phyloP scores from a whole-genome alignment of 1,140 invertebrate species.

The Sesamia nonagrioides region DNA sequence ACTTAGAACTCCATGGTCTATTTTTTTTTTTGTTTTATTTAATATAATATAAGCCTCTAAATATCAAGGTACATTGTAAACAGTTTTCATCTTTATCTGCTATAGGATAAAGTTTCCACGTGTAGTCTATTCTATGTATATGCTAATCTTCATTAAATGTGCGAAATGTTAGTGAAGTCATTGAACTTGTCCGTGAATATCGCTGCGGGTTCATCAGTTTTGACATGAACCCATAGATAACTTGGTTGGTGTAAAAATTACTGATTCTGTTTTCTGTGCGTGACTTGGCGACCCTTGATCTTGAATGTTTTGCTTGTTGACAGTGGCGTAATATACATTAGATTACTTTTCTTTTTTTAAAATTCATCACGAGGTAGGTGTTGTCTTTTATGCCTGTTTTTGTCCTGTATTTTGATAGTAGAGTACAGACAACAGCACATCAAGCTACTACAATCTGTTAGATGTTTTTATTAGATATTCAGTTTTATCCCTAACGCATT shows the following conservation, averaged over 20 bases:
- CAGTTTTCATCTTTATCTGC: not conserved
- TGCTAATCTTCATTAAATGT: not conserved
- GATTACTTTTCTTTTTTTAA: not conserved
- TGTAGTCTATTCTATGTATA: not conserved
- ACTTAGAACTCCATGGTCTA: constrained; percentile 5
- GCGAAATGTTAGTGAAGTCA: not conserved
- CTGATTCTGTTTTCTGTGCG: not conserved
- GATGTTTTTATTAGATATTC: no score
- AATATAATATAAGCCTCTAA: not conserved
- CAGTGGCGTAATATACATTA: not conserved
- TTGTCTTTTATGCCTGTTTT: not conserved
- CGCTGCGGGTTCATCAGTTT: not conserved
- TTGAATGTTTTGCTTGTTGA: constrained; percentile 6
- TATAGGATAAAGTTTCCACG: not conserved
- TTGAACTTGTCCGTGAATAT: constrained; percentile 8
- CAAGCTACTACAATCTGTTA: no score
- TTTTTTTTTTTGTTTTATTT: constrained; percentile 21
- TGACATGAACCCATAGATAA: constrained; percentile 19
- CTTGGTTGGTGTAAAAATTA: not conserved
- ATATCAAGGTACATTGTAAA: not conserved
- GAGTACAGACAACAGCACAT: no score
- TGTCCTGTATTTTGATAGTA: constrained; percentile 6
- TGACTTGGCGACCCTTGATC: constrained; percentile 1
- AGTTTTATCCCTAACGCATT: no score
- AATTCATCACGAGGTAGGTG: not conserved